Evolutionary conservation across 2,113 vertebrate species (phyloP), one percentile per base, ranked within the genome.

Genomic region (Seriola aureovittata): DNA sequence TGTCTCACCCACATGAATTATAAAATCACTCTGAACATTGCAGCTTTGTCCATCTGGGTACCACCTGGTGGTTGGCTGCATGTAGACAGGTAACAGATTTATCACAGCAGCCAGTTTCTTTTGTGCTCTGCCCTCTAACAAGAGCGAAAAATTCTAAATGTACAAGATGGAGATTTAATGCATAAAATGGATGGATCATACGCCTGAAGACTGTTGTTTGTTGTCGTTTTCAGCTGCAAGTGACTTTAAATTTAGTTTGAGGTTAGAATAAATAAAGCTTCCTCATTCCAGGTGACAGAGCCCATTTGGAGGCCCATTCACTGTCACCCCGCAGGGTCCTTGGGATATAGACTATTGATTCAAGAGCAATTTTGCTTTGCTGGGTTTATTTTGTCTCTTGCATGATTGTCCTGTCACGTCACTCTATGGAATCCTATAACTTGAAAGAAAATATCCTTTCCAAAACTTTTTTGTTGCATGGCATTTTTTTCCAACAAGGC

Each of bases 161-260:
- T 66, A 63, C 17, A 67, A 48, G 16, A 69, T 40, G 13, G 60
- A 62, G 58, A 79, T 88, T 77, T 65, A 78, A 84, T 71, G 36
- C n/a, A 48, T 36, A 10, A 68, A 46, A 64, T 64, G 11, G 52
- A 23, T 65, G 14, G 11, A 36, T 13, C 19, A 48, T 34, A 32
- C 14, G 19, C 13, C 68, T n/a, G 19, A 36, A 68, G 21, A 38
- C 32, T 69, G 55, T 14, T 64, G 25, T 52, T 52, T 44, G 8
- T 50, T 44, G 8, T n/a, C 59, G 23, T 34, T 66, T 36, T 57
- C 13, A 48, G 52, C 34, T 69, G 62, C 38, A 74, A 44, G 55
- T 36, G 12, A 54, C 36, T 71, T 67, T 60, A 59, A 67, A 68
- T 88, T 67, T 63, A 81, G 6, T 84, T 38, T 80, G 32, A 73